These are phyloP conservation scores for Pao palembangensis DNA, from an alignment of 2,113 vertebrate genomes.

Conservation along the genomic window DNA sequence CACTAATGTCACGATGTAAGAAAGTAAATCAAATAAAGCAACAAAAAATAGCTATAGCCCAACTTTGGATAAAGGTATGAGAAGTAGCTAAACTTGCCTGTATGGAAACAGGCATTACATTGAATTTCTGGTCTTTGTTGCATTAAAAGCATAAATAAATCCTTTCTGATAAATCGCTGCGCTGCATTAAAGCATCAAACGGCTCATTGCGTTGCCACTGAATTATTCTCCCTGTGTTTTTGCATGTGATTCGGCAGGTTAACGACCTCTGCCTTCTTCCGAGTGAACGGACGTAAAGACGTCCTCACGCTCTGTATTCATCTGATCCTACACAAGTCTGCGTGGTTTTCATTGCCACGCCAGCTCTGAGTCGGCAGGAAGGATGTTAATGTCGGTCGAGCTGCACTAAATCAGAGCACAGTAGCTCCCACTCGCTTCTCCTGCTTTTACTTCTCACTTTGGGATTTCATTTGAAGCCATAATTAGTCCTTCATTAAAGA, in stretches of 20 bases:
- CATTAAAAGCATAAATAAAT: background rate
- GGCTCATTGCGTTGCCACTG: slow-evolving; percentile 1
- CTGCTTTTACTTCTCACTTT: slow-evolving; percentile 37
- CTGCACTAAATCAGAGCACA: slow-evolving; percentile 52
- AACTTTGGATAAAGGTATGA: no score
- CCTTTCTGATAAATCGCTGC: background rate
- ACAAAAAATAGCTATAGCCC: no score
- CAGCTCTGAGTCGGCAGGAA: slow-evolving; percentile 37
- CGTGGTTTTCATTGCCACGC: slow-evolving; percentile 2
- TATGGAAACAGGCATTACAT: no score
- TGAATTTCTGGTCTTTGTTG: background rate
- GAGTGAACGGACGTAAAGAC: slow-evolving; percentile 8
- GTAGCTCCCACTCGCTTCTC: slow-evolving; percentile 22
- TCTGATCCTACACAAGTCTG: background rate
- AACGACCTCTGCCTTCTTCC: background rate
- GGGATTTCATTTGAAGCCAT: slow-evolving; percentile 53
- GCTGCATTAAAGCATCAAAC: background rate
- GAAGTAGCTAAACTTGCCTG: no score
- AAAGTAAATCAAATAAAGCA: no score
- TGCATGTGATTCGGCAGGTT: background rate
- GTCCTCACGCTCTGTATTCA: background rate
- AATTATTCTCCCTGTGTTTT: background rate
- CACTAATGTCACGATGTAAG: no score
- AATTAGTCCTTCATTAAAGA: slow-evolving; percentile 72
- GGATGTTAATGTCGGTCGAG: slow-evolving; percentile 46